Conservation (phyloP, 2,113 vertebrate species). For the Cheirogaleus medius region DNA sequence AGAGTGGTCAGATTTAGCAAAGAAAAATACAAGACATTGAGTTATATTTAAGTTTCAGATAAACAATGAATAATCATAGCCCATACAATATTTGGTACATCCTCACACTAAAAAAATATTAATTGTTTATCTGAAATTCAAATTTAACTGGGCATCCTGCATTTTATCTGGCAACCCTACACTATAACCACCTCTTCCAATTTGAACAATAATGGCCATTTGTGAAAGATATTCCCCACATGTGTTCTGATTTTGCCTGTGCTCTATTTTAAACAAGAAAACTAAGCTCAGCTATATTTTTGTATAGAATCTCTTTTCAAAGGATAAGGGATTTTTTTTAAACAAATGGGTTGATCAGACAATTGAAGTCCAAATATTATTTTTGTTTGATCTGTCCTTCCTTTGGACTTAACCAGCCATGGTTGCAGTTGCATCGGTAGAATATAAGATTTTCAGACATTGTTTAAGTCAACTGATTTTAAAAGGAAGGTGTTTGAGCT, state of each 20-base stretch:
- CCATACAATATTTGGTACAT: background rate
- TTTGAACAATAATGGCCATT: background rate
- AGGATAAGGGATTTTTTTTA: background rate
- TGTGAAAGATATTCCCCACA: background rate
- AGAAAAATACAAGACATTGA: background rate
- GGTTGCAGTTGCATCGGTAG: background rate
- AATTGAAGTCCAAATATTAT: background rate
- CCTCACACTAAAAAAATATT: background rate
- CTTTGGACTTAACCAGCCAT: background rate
- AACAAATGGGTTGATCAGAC: background rate
- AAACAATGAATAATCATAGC: background rate
- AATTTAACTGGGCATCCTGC: background rate
- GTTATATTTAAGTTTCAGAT: background rate
- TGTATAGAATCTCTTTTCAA: background rate
- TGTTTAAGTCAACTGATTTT: background rate
- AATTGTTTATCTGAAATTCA: background rate
- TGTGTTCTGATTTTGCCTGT: background rate
- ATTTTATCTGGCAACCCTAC: background rate
- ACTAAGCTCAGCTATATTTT: background rate
- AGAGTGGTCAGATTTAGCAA: background rate
- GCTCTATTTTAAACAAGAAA: conserved; percentile 9
- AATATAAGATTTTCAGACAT: background rate
- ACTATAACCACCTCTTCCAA: background rate
- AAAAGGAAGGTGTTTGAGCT: background rate
- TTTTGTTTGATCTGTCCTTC: background rate